Evolutionary conservation across 2,888 invertebrate species (phyloP), one percentile per base, ranked within the genome.

Genomic region (Aporophyla nigra): DNA sequence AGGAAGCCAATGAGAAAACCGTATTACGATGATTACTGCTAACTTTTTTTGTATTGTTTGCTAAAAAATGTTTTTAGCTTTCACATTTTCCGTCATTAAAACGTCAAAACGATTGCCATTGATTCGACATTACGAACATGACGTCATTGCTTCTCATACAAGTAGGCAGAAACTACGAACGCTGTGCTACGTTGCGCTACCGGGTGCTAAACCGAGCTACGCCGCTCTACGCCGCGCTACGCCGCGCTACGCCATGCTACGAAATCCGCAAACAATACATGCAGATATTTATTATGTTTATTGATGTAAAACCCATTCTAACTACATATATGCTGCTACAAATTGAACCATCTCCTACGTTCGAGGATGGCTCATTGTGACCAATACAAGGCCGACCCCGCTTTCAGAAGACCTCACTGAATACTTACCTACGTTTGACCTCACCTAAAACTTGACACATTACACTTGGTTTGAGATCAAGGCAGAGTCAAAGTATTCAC

Each of bases 331-430:
- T 14, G 14, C 24, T 63, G 75, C 51, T 46, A 24, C 4, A 72
- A 71, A 69, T 85, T 80, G 67, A 27, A 70, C 86, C 84, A n/a
- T 58, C 5, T 14, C 65, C 61, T 76, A 83, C 79, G 80, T 83
- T 90, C 82, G 85, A 88, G 88, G 87, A 86, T 87, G 78, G 77
- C 85, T 87, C 83, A 88, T 90, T 89, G 88, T 88, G 85, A 83
- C 83, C 80, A 83, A 84, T 85, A 87, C 85, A 87, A 82, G 82
- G 84, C 81, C 82, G 74, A 68, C 46, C 78, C 63, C 68, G 71
- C 61, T 74, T 87, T 79, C 65, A 67, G 74, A 71, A 74, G 62
- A 79, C 56, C 76, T 75, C 24, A 51, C 56, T 51, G 67, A 81
- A 75, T 62, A 59, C 75, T 74, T 81, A 62, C 43, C 27, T 62